Evolutionary conservation across 2,113 vertebrate species (phyloP).

Genomic region (Rhynchomys soricoides): DNA sequence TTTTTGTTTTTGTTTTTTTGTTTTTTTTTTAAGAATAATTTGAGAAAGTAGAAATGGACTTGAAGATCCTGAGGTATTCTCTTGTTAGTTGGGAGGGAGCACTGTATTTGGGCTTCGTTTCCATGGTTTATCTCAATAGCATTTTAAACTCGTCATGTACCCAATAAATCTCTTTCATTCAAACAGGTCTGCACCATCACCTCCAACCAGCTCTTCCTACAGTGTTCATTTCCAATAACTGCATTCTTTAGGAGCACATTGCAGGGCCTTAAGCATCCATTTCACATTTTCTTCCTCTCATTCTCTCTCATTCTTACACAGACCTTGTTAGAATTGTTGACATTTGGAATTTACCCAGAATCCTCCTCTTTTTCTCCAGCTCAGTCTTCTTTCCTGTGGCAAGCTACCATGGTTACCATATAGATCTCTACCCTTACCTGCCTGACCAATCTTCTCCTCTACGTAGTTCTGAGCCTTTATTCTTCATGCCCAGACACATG

Average conservation of each 20-base stretch:
- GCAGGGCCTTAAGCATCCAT: neutral
- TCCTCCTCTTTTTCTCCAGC: neutral
- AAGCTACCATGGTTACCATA: neutral
- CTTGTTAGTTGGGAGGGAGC: neutral
- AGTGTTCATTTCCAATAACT: too few relatives aligned
- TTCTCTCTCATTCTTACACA: neutral
- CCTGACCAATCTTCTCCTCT: too few relatives aligned
- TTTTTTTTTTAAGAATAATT: neutral
- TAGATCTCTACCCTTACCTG: neutral
- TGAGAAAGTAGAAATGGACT: neutral
- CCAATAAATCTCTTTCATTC: neutral
- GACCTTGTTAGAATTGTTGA: neutral
- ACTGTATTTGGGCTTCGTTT: neutral
- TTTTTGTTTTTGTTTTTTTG: too few relatives aligned
- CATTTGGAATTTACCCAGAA: neutral
- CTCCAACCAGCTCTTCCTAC: neutral
- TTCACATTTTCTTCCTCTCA: neutral
- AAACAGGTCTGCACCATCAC: rapidly evolving
- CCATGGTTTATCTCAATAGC: neutral
- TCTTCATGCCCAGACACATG: neutral
- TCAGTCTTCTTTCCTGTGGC: too few relatives aligned
- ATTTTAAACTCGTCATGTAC: neutral
- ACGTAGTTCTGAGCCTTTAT: neutral
- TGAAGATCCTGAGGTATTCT: neutral
- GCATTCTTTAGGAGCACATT: rapidly evolving